Base-by-base conservation (phyloP, 2,113 vertebrate species). In the Polypterus bichir region DNA sequence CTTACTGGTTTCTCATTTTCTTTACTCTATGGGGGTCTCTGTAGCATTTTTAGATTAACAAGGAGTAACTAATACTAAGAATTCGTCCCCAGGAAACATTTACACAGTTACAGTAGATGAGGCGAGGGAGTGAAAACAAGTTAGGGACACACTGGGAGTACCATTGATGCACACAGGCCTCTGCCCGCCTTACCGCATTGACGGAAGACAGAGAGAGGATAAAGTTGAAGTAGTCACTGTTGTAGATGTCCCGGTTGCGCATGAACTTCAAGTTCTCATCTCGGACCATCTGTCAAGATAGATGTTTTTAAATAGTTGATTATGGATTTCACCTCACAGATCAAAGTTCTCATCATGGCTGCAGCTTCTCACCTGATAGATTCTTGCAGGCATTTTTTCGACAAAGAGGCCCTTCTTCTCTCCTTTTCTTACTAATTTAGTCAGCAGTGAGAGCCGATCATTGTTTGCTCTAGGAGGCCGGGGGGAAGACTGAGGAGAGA, bases 251-350 rank as follows among this genome's bases (percentile, higher is more conserved):
- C 83, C 96, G 85, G 69, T 99, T 99, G 84, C 91, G 97, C 96
- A 99, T 97, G 73, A 99, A 99, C 77, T 92, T 97, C 68, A 99
- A 85, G 71, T 99, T 99, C 77, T 99, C 96, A 64, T 99, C 96
- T 77, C 95, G 87, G 70, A 99, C 96, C 88, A 93, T 97, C 96
- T 99, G 61, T 51, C 5, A 7, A 48, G 27, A 9, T 27, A 27
- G 27, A 27, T 27, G 27, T 27, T 27, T 27, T 27, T 27, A 27
- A 27, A 27, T 27, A 27, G 27, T 27, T 27, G 27, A 27, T 27
- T 27, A 27, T 27, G 27, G 27, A 27, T 27, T 27, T 27, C 27
- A 27, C 27, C 27, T 27, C 2, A 27, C 1, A 27, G 27, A 2
- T 27, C 27, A 27, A 27, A 27, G 27, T 27, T 27, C 27, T 27